Evolutionary conservation across 2,888 invertebrate genomes (phyloP), one percentile per base, ranked within the genome.

Genomic region (Apamea crenata): DNA sequence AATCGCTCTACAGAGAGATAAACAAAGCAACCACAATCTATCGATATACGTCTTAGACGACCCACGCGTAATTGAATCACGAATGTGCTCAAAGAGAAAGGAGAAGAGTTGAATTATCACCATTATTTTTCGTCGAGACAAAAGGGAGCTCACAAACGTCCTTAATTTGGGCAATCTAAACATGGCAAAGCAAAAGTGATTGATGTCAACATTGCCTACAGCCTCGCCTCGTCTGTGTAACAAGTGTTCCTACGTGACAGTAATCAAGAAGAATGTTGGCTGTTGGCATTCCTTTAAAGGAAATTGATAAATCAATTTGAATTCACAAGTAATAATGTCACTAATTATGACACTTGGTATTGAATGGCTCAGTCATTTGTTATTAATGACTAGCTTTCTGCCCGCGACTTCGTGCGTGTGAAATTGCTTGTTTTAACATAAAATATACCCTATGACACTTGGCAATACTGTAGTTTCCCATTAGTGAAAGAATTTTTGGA

Each of bases 121-220:
- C 92, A 93, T 95, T 94, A 95, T 95, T 94, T 94, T 95, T 94
- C 94, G 90, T 88, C 90, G 88, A 90, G 91, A 92, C 92, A 90
- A 91, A 86, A 88, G 90, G 89, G 90, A 90, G 92, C 91, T 87
- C 91, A 90, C 92, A 92, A 90, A 93, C 91, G 90, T 90, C 93
- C 93, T 92, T 95, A 94, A 95, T 96, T 95, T 94, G 92, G 92
- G 92, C 93, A 95, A 95, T 96, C 94, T 94, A 95, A 95, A 95
- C 95, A 95, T 93, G 88, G 93, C 93, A 89, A 82, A 90, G 90
- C 92, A 88, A 91, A 89, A 88, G 92, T 94, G 94, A 94, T 94
- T 92, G 93, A 94, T 94, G 93, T 81, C 66, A 80, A 80, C 80
- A 81, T 81, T 18, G 80, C 83, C 88, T 88, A 90, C 91, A 94